Evolutionary conservation across 2,888 invertebrate species (phyloP).

Genomic region (Meiosimyza platycephala): DNA sequence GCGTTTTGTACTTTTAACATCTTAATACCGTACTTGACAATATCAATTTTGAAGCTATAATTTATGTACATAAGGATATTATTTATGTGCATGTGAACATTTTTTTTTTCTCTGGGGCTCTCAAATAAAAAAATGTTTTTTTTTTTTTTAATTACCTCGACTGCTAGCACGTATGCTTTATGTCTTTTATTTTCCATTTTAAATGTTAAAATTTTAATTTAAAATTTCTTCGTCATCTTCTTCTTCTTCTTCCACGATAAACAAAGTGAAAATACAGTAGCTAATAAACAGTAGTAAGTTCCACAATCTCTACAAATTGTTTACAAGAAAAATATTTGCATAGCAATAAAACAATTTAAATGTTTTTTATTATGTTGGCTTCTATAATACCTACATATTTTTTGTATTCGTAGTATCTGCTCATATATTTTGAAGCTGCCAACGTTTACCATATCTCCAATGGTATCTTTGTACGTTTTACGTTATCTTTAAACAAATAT

Average conservation of each 20-base stretch:
- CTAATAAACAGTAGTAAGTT: constrained; percentile 36
- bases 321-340: constrained; percentile 45
- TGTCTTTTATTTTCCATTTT: constrained; percentile 39
- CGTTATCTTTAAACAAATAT: constrained; percentile 33
- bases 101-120: neutral
- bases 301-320: constrained; percentile 34
- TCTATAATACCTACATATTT: neutral
- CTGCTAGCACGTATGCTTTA: constrained; percentile 24
- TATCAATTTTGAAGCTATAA: too few relatives aligned
- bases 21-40: too few relatives aligned
- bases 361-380: constrained; percentile 10
- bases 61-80: constrained; percentile 22
- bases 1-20: too few relatives aligned
- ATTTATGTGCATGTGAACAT: constrained; percentile 35
- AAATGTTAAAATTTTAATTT: constrained; percentile 23
- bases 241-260: constrained; percentile 10
- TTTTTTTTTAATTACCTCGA: constrained; percentile 18
- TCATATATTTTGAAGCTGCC: neutral
- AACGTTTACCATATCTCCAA: neutral
- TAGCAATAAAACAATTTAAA: constrained; percentile 37
- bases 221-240: too few relatives aligned
- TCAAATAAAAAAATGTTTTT: too few relatives aligned
- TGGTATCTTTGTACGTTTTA: constrained; percentile 4
- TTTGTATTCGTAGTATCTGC: neutral
- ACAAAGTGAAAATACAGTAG: constrained; percentile 38